Evolutionary conservation across 2,797 vertebrate genomes (phyloP).

Genomic region (Silurus lanzhouensis): DNA sequence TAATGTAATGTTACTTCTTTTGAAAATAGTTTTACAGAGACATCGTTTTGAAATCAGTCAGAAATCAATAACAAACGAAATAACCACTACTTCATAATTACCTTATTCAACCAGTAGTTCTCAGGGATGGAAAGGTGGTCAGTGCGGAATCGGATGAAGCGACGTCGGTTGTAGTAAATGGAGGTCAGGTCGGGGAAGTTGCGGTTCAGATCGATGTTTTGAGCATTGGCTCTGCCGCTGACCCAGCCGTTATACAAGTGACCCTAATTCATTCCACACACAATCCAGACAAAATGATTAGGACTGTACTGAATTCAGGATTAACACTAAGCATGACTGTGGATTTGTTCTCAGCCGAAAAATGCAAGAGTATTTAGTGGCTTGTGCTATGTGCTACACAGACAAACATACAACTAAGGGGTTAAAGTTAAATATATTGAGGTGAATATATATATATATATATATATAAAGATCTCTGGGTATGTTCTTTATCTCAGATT

Average conservation of each 20-base stretch:
- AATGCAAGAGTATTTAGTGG: neutral
- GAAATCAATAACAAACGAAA: neutral
- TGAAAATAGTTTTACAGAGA: neutral
- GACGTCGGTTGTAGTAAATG: slow-evolving; percentile 82
- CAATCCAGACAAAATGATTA: slow-evolving; percentile 5
- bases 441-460: too few species aligned
- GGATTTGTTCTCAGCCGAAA: neutral
- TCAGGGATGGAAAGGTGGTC: slow-evolving; percentile 92
- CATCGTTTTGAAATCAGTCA: neutral
- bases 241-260: slow-evolving; percentile 91
- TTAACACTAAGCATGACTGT: neutral
- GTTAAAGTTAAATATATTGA: too few species aligned
- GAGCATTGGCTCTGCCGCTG: slow-evolving; percentile 86
- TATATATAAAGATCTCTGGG: too few species aligned
- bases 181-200: slow-evolving; percentile 97
- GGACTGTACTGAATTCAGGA: neutral
- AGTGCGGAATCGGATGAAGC: slow-evolving; percentile 75
- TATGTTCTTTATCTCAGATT: neutral
- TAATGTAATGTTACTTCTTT: neutral
- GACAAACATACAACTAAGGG: too few species aligned
- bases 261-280: slow-evolving; percentile 74
- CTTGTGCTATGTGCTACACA: neutral
- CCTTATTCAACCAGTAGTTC: slow-evolving; percentile 93
- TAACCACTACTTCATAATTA: slow-evolving; percentile 56
- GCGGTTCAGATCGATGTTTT: slow-evolving; percentile 94